Evolutionary conservation across 2,797 vertebrate genomes (phyloP), one percentile per base, ranked within the genome.

Genomic region (Cryptoprocta ferox): DNA sequence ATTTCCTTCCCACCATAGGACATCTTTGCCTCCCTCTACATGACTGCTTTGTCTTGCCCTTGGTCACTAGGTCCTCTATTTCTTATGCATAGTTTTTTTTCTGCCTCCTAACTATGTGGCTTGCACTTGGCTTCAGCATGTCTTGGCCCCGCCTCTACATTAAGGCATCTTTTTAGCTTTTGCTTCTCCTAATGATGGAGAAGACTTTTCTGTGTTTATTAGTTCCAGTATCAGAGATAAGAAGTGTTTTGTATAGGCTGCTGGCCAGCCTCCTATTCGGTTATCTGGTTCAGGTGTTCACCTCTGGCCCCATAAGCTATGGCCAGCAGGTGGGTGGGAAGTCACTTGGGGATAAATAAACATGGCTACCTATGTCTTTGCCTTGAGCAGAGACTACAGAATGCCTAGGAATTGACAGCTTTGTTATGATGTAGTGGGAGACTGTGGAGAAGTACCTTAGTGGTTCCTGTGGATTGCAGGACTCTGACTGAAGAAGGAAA

Each of bases 161-260:
- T 30, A 53, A 91, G 39, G 4, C 59, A 65, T 32, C 32, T 80
- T 73, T 59, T 89, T 28, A 26, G 53, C 50, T 91, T 91, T 89
- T n/a, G 2, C 8, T 86, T 37, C 45, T 42, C 13, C 28, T 70
- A 42, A 37, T 39, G 68, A 61, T 30, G n/a, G 30, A 89, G 14
- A 12, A 24, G 2, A 42, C 19, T 75, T 75, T 83, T 6, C 63
- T 12, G 24, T 61, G 32, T 91, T 82, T 91, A 56, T 91, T 56
- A n/a, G 26, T 89, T 95, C 35, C 85, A 45, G 70, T 89, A 85
- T 75, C 21, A 83, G 73, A 63, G 91, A 95, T 53, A 65, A 39
- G 82, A 85, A 79, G 30, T 63, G 30, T 66, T 75, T 85, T 82
- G 15, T 32, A 10, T 48, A 86, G n/a, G 32, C 28, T 68, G 24